Conservation (phyloP, 2,113 vertebrate genomes). For the Alouatta palliata region DNA sequence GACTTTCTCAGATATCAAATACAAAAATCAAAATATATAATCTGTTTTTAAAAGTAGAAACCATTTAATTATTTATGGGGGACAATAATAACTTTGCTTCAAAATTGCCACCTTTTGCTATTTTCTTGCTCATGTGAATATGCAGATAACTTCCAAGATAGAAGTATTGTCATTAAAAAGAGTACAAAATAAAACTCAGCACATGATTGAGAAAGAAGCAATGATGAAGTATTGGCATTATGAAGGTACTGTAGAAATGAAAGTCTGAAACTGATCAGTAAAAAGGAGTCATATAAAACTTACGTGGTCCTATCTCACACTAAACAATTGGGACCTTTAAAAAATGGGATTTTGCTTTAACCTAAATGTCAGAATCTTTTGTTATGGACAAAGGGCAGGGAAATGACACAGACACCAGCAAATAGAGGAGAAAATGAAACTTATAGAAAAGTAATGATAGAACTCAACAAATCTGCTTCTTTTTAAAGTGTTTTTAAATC, state of each 20-base stretch:
- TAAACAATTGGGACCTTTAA: conserved; percentile 69
- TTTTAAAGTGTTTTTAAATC: not conserved
- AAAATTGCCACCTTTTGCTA: conserved; percentile 69
- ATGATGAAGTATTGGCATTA: conserved; percentile 65
- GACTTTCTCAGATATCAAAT: conserved; percentile 37
- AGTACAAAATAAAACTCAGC: conserved; percentile 55
- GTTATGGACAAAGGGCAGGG: conserved; percentile 69
- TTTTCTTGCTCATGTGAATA: conserved; percentile 75
- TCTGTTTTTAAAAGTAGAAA: conserved; percentile 57
- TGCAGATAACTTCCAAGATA: conserved; percentile 71
- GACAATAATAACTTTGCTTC: conserved; percentile 40
- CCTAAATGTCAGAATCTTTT: conserved; percentile 76
- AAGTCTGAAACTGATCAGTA: conserved; percentile 61
- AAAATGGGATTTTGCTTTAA: conserved; percentile 72
- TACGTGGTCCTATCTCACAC: conserved; percentile 26
- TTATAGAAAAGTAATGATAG: not conserved
- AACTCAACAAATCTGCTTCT: not conserved
- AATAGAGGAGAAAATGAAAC: conserved; percentile 54
- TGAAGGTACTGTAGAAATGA: conserved; percentile 44
- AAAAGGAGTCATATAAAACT: conserved; percentile 66
- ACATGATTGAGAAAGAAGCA: conserved; percentile 30
- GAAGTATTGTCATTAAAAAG: not conserved
- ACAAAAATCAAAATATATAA: conserved; percentile 54
- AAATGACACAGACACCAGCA: conserved; percentile 56
- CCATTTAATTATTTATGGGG: conserved; percentile 47